These are phyloP conservation scores for Phyllopteryx taeniolatus DNA, from an alignment of 2,113 vertebrate species.

Conservation along the genomic window DNA sequence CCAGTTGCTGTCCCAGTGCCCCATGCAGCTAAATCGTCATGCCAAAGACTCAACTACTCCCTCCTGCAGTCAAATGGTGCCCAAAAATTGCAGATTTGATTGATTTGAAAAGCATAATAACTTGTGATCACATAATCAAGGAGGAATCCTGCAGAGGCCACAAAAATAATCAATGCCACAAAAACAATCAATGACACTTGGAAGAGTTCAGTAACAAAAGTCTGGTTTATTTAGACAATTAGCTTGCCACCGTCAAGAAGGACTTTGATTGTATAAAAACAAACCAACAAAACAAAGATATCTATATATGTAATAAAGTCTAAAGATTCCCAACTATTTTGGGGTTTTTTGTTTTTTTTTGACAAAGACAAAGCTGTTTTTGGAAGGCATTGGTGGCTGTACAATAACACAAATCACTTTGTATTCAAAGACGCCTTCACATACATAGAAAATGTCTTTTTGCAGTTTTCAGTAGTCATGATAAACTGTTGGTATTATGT, in stretches of 20 bases:
- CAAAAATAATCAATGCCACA: constrained; percentile 25
- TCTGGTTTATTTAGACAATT: constrained; percentile 54
- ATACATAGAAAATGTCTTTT: constrained; percentile 52
- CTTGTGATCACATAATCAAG: background rate
- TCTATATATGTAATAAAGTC: constrained; percentile 2
- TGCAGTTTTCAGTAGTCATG: constrained; percentile 69
- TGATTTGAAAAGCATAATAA: background rate
- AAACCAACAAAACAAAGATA: background rate
- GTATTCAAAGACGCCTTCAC: constrained; percentile 64
- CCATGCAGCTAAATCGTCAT: constrained; percentile 80
- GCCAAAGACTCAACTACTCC: constrained; percentile 75
- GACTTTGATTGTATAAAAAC: constrained; percentile 55
- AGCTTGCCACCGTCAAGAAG: constrained; percentile 48
- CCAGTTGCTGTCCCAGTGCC: constrained; percentile 46
- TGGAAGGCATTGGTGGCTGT: constrained; percentile 46
- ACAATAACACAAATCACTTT: constrained; percentile 53
- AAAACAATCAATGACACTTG: constrained; percentile 35
- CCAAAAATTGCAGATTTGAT: constrained; percentile 13
- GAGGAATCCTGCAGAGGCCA: constrained; percentile 33
- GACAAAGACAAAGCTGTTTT: constrained; percentile 9
- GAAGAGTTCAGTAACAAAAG: constrained; percentile 45
- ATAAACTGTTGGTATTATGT: constrained; percentile 72
- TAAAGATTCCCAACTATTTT: constrained; percentile 14
- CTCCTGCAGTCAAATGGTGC: constrained; percentile 31
- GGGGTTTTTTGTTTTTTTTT: constrained; percentile 41